Percentiles rank a stretch among this genome's conserved stretches.
Evolutionary conservation across 2,888 invertebrate species (phyloP).

Genomic region (Tetanocera ferruginea): DNA sequence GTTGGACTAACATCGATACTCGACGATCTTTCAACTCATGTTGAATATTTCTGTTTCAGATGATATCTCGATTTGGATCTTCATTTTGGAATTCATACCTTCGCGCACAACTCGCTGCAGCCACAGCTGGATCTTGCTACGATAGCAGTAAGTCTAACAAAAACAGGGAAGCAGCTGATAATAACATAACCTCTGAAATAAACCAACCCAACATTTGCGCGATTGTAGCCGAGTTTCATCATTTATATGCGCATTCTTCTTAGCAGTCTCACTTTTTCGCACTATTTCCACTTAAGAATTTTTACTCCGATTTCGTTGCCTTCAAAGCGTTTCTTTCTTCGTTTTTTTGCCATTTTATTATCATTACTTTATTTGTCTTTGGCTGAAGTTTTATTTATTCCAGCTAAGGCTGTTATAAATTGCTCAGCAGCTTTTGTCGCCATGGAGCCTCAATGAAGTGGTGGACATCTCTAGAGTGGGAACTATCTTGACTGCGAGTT

Average conservation of each 20-base stretch:
- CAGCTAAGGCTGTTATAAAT: constrained; percentile 4
- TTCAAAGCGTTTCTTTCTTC: background rate
- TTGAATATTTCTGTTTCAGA: constrained; percentile 23
- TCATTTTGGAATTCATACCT: constrained; percentile 59
- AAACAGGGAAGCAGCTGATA: constrained; percentile 17
- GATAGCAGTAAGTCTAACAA: background rate
- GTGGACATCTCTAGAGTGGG: background rate
- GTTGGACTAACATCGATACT: background rate
- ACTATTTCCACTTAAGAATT: background rate
- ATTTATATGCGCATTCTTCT: background rate
- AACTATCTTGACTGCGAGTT: background rate
- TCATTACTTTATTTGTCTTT: background rate
- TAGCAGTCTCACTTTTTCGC: background rate
- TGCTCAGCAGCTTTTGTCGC: constrained; percentile 2
- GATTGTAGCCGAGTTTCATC: background rate
- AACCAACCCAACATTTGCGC: background rate
- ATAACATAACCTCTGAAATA: background rate
- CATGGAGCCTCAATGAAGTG: background rate
- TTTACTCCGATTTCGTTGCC: constrained; percentile 5
- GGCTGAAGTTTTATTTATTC: constrained; percentile 14
- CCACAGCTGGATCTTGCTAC: constrained; percentile 25
- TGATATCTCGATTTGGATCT: constrained; percentile 43
- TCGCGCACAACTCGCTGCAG: constrained; percentile 53
- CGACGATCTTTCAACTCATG: constrained; percentile 17
- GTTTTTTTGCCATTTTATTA: background rate